Evolutionary conservation across 1,140 invertebrate species (phyloP).

Genomic region (Drosophila cardini): DNA sequence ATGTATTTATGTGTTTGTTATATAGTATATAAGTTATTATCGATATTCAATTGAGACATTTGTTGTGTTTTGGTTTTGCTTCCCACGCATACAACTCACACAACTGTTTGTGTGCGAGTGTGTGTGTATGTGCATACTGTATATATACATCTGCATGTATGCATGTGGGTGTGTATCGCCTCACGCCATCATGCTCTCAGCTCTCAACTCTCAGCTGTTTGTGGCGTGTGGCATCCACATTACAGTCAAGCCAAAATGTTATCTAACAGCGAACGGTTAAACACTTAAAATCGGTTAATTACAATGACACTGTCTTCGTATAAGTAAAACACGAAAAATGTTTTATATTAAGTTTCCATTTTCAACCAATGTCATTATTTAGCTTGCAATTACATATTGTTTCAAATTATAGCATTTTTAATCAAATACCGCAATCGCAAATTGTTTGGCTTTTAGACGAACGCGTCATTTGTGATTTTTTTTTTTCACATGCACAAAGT

Average conservation of each 20-base stretch:
- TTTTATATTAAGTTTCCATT: background rate
- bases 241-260: conserved; percentile 63
- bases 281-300: background rate
- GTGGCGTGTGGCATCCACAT: conserved; percentile 29
- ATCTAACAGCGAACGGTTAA: conserved; percentile 17
- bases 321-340: background rate
- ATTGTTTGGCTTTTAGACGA: background rate
- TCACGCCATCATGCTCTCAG: conserved; percentile 38
- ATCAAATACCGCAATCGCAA: background rate
- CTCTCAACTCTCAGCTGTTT: conserved; percentile 55
- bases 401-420: conserved; percentile 10
- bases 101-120: conserved; percentile 6
- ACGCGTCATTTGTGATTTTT: conserved; percentile 9
- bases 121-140: background rate
- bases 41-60: conserved; percentile 18
- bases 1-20: conserved; percentile 5
- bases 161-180: conserved; percentile 24
- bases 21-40: conserved; percentile 20
- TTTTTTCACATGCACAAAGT: conserved; percentile 30
- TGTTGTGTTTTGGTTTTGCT: conserved; percentile 32
- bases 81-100: conserved; percentile 4
- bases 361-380: background rate
- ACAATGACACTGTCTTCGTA: conserved; percentile 19
- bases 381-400: conserved; percentile 11
- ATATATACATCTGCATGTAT: conserved; percentile 25